Evolutionary conservation across 2,888 invertebrate species (phyloP), one percentile per base, ranked within the genome.

Genomic region (Osedax frankpressi): DNA sequence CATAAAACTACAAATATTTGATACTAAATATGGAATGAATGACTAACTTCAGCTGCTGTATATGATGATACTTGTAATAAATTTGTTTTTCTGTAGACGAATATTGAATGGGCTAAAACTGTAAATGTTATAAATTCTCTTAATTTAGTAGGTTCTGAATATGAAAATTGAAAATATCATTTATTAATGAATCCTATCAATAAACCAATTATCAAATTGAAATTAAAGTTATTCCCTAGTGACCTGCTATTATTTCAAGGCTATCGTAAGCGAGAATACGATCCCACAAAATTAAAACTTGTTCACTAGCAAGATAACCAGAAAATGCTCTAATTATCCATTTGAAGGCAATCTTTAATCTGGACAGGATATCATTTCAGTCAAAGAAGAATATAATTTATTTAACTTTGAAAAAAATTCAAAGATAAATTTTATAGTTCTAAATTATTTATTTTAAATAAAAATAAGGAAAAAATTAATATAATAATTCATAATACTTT

Each of bases 301-400:
- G 94, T 81, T 94, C 93, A 0, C 93, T 93, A 0, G 93, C 91
- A 70, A 96, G 86, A 81, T 93, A 93, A 0, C 96, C 96, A 80
- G 94, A 94, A 84, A 95, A 96, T 1, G 92, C 95, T 77, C 94
- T 87, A 90, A 96, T 94, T 68, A 96, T 85, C 95, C 96, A 96
- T 84, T 95, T 94, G 83, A 95, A 94, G 0, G 93, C 93, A 28
- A 95, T 89, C 80, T 91, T 88, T 73, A 95, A 88, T 1, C 94
- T 95, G 79, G n/a, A n/a, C n/a, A n/a, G n/a, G n/a, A n/a, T n/a
- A n/a, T n/a, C n/a, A n/a, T n/a, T n/a, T n/a, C n/a, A n/a, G n/a
- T n/a, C n/a, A n/a, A n/a, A n/a, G n/a, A n/a, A n/a, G n/a, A n/a
- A n/a, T n/a, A n/a, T n/a, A n/a, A n/a, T n/a, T n/a, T n/a, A n/a